phyloP scores from a whole-genome alignment of 1,140 invertebrate species.

The Drosophila mayri region DNA sequence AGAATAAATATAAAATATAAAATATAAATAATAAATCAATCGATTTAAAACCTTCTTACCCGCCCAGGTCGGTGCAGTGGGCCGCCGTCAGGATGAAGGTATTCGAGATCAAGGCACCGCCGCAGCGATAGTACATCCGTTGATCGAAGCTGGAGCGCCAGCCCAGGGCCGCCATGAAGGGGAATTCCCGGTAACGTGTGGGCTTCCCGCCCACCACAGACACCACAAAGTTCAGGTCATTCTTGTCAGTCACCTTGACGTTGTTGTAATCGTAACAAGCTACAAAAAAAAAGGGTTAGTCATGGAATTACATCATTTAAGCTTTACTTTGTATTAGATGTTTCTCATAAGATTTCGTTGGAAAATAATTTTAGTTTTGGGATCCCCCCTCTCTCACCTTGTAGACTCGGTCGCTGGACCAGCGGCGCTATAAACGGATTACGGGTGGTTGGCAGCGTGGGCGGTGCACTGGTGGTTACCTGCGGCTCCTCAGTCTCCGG shows the following conservation, averaged over 20 bases:
- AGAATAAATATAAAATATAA: neutral
- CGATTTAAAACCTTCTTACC: slow-evolving; percentile 56
- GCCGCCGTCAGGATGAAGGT: slow-evolving; percentile 83
- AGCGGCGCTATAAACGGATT: neutral
- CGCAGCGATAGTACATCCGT: slow-evolving; percentile 70
- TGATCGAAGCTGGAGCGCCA: slow-evolving; percentile 68
- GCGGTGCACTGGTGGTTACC: neutral
- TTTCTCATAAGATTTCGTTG: neutral
- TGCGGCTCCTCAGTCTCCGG: slow-evolving; percentile 13
- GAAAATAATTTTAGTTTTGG: neutral
- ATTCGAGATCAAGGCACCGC: slow-evolving; percentile 75
- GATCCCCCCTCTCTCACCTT: slow-evolving; percentile 31
- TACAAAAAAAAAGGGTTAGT: slow-evolving; percentile 10
- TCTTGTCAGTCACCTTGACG: slow-evolving; percentile 7
- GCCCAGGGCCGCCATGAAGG: slow-evolving; percentile 85
- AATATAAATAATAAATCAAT: no score
- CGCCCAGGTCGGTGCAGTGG: slow-evolving; percentile 76
- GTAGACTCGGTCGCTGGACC: slow-evolving; percentile 39
- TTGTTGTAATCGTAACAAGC: slow-evolving; percentile 44
- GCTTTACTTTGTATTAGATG: neutral
- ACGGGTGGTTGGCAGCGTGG: slow-evolving; percentile 10
- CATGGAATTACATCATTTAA: slow-evolving; percentile 12
- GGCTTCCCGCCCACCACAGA: slow-evolving; percentile 83
- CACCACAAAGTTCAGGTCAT: slow-evolving; percentile 22
- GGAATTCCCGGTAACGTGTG: slow-evolving; percentile 84